Percentiles rank a stretch among this genome's conserved stretches.
Conservation (phyloP, 2,888 invertebrate species). For the Seladonia tumulorum region DNA sequence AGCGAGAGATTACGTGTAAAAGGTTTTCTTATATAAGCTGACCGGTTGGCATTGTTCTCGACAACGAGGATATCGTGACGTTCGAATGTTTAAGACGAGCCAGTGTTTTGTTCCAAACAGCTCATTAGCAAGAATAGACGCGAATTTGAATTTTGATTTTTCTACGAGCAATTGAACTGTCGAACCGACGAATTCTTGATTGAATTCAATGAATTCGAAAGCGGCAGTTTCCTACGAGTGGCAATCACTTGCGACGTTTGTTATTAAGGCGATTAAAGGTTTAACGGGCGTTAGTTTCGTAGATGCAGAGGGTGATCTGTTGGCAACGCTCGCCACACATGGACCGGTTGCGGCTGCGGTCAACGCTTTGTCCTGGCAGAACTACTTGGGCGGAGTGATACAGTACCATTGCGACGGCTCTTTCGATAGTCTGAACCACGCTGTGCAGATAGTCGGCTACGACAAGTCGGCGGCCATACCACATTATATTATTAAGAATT, state of each 20-base stretch:
- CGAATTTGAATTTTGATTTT: background rate
- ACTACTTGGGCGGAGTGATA: constrained; percentile 93
- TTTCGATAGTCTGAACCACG: constrained; percentile 89
- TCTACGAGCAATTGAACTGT: background rate
- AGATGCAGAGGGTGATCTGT: constrained; percentile 87
- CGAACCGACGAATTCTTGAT: background rate
- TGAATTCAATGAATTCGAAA: background rate
- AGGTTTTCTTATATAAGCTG: constrained; percentile 52
- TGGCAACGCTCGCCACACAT: constrained; percentile 87
- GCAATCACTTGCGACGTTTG: constrained; percentile 15
- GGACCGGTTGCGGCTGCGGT: constrained; percentile 93
- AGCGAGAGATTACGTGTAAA: constrained; percentile 39
- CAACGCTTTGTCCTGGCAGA: constrained; percentile 94
- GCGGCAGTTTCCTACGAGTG: background rate
- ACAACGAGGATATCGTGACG: background rate
- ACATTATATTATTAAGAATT: constrained; percentile 93
- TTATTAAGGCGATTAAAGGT: constrained; percentile 51
- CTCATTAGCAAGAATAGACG: background rate
- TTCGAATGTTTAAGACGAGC: background rate
- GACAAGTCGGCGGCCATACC: constrained; percentile 90
- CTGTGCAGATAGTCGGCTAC: constrained; percentile 93
- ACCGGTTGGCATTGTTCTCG: constrained; percentile 24
- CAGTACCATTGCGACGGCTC: constrained; percentile 91
- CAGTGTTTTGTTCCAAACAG: background rate
- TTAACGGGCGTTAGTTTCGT: constrained; percentile 85